Conservation (phyloP, 1,140 invertebrate genomes). For the Chironomus striatipennis region DNA sequence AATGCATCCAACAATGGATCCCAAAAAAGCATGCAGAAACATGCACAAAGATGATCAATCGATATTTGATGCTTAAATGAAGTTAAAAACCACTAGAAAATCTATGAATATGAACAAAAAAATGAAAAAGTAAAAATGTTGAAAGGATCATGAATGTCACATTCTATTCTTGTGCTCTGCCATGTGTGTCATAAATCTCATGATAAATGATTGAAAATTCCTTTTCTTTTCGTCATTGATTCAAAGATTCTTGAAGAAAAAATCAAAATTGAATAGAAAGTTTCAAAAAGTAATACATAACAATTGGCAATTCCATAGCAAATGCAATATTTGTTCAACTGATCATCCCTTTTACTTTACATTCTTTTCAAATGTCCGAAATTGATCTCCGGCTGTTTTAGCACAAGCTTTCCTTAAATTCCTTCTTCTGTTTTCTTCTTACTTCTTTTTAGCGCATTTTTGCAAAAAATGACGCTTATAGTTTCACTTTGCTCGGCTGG, state of each 20-base stretch:
- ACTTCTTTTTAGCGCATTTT: too few species aligned
- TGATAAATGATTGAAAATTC: not conserved
- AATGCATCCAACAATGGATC: too few species aligned
- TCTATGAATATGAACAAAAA: too few species aligned
- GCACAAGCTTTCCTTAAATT: constrained; percentile 11
- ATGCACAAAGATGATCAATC: not conserved
- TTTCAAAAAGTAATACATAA: too few species aligned
- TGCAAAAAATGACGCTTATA: too few species aligned
- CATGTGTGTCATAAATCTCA: constrained; percentile 1
- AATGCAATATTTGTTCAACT: constrained; percentile 14
- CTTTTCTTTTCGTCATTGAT: not conserved
- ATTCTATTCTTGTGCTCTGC: not conserved
- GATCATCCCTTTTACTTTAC: not conserved
- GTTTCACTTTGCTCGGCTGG: too few species aligned
- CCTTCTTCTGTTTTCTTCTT: not conserved
- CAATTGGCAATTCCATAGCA: not conserved
- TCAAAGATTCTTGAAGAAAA: not conserved
- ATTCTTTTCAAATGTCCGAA: not conserved
- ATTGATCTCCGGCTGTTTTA: constrained; percentile 3
- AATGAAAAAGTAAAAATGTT: too few species aligned
- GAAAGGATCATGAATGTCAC: too few species aligned
- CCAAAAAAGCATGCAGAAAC: too few species aligned
- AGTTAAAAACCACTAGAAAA: not conserved
- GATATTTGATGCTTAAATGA: not conserved
- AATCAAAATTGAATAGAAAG: not conserved